Conservation (phyloP, 2,797 vertebrate genomes). For the Xyrichtys novacula region DNA sequence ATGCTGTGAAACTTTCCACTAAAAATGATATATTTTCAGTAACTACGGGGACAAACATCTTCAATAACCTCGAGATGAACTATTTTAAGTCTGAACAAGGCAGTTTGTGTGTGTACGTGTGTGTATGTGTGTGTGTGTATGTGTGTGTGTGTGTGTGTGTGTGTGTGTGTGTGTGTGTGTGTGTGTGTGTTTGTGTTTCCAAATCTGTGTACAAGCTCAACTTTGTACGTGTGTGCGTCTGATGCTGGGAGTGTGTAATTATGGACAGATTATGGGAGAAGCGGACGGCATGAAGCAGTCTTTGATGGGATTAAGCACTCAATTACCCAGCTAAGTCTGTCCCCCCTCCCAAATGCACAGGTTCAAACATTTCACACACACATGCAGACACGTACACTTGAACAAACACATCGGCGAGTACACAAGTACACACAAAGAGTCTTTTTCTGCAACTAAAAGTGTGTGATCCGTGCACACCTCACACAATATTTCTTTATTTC, state of each 20-base stretch:
- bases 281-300: conserved; percentile 72
- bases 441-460: not conserved
- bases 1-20: not conserved
- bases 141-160: conserved; percentile 5
- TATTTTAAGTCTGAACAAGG: conserved; percentile 21
- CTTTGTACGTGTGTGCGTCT: conserved; percentile 42
- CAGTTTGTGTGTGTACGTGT: not conserved
- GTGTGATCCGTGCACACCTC: not conserved
- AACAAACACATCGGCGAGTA: conserved; percentile 35
- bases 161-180: conserved; percentile 2
- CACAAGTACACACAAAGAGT: conserved; percentile 20
- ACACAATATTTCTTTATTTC: not conserved
- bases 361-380: conserved; percentile 56
- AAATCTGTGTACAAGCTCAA: conserved; percentile 17
- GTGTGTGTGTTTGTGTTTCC: conserved; percentile 11
- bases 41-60: conserved; percentile 20
- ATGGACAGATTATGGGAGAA: conserved; percentile 80
- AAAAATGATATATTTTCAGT: conserved; percentile 12
- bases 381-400: conserved; percentile 2
- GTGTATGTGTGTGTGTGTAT: not conserved
- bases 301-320: conserved; percentile 87
- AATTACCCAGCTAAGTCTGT: conserved; percentile 79
- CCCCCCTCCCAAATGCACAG: conserved; percentile 29
- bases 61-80: conserved; percentile 42
- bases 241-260: conserved; percentile 78